Conservation (phyloP, 2,888 invertebrate genomes). For the Brenthis daphne region DNA sequence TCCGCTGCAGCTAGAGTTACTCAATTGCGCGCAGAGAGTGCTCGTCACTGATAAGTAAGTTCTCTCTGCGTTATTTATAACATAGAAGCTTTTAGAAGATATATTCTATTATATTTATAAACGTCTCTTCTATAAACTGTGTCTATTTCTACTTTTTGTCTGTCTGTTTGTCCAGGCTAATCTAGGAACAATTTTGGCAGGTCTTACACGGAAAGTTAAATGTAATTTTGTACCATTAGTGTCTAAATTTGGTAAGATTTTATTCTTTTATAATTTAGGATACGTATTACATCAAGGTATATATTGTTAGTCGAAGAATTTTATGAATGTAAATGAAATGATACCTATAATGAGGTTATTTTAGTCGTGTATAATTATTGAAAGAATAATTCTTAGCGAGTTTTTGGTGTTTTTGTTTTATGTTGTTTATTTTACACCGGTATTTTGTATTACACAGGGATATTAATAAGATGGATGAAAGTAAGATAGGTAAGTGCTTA, state of each 20-base stretch:
- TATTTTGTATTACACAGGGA: slow-evolving; percentile 53
- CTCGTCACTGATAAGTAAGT: slow-evolving; percentile 76
- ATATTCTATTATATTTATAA: neutral
- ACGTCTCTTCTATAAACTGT: neutral
- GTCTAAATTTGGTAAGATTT: slow-evolving; percentile 19
- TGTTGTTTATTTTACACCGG: neutral
- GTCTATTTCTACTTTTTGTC: neutral
- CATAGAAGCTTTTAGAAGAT: neutral
- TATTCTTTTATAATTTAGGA: slow-evolving; percentile 13
- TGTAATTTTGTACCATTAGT: slow-evolving; percentile 11
- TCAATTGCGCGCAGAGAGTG: slow-evolving; percentile 79
- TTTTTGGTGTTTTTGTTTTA: neutral
- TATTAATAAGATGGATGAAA: slow-evolving; percentile 70
- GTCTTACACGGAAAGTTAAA: slow-evolving; percentile 18
- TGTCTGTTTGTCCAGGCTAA: slow-evolving; percentile 18
- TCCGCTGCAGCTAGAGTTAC: slow-evolving; percentile 85
- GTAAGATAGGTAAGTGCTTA: slow-evolving; percentile 69
- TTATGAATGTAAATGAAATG: neutral
- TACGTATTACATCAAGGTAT: neutral
- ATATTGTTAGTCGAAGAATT: too few relatives aligned
- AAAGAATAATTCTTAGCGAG: neutral
- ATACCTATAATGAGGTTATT: neutral
- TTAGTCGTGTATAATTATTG: too few relatives aligned
- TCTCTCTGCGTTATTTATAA: neutral
- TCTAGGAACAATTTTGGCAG: slow-evolving; percentile 14